Conservation (phyloP, 2,113 vertebrate species). For the Tor tambroides region DNA sequence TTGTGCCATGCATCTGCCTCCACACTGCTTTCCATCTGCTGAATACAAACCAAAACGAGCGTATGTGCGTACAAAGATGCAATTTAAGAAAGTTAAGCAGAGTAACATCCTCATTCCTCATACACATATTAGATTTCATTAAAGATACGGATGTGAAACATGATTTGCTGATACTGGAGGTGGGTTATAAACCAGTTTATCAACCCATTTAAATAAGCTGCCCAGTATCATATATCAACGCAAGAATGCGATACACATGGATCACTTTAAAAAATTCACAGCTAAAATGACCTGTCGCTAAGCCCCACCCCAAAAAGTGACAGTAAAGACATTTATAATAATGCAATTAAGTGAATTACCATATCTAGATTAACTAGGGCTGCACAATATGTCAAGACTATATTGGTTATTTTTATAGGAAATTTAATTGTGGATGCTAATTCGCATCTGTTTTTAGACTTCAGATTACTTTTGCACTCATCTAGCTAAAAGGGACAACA, state of each 20-base stretch:
- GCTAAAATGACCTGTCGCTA: neutral
- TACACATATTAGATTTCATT: neutral
- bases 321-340: neutral
- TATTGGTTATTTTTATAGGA: neutral
- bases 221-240: neutral
- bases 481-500: too few relatives aligned
- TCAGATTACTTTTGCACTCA: neutral
- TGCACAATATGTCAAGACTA: neutral
- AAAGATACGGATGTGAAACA: neutral
- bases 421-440: too few relatives aligned
- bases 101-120: neutral
- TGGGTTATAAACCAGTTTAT: neutral
- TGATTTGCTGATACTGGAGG: neutral
- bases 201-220: neutral
- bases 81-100: too few relatives aligned
- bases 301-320: neutral
- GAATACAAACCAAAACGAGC: neutral
- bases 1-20: conserved; percentile 27
- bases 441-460: too few relatives aligned
- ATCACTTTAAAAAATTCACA: neutral
- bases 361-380: neutral
- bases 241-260: neutral
- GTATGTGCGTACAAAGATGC: neutral
- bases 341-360: too few relatives aligned
- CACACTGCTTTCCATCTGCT: conserved; percentile 6